Base-by-base conservation (phyloP, 2,797 vertebrate genomes). In the Luscinia luscinia region DNA sequence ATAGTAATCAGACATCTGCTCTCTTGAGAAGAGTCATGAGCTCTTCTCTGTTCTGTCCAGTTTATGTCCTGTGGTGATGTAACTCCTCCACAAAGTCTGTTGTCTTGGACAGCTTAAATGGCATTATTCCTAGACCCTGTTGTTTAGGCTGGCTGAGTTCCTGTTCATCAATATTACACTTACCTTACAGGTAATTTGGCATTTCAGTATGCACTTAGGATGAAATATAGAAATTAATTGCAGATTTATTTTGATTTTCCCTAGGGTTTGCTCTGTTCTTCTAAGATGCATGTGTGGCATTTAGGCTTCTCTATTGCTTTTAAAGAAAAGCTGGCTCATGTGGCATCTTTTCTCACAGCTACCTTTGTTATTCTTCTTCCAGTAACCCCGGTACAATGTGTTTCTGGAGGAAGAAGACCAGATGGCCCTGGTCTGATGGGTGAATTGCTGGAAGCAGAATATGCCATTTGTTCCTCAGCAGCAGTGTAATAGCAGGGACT, bases 51-150 rank as follows among this genome's bases (percentile, higher is more conserved):
- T 90, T 68, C 79, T 88, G 93, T 91, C 96, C 95, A 95, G 96
- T 88, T 95, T 94, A 75, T 79, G 76, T 88, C 95, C 91, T 63
- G 66, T 59, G 93, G 94, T 75, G 93, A 46, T 74, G 27, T 3
- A 49, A 92, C 89, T 87, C 94, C 89, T 92, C 93, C 94, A 89
- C 82, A 89, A 92, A 94, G 61, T 95, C 95, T 96, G 96, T 86
- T 94, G 51, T 68, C 69, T 92, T 96, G 94, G 94, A 94, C 41
- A 76, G 90, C 59, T 81, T 54, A 7, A 57, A 16, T 80, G 81
- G 90, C 87, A 88, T 72, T 62, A 38, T 87, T 93, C 84, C 90
- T 73, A 66, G n/a, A 30, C 54, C 80, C 82, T 26, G 75, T 77
- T 82, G 90, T 85, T 90, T 43, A 57, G 58, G 62, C 87, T 94